These are phyloP conservation scores for Lanius collurio DNA, from an alignment of 2,113 vertebrate genomes.

Conservation along the genomic window DNA sequence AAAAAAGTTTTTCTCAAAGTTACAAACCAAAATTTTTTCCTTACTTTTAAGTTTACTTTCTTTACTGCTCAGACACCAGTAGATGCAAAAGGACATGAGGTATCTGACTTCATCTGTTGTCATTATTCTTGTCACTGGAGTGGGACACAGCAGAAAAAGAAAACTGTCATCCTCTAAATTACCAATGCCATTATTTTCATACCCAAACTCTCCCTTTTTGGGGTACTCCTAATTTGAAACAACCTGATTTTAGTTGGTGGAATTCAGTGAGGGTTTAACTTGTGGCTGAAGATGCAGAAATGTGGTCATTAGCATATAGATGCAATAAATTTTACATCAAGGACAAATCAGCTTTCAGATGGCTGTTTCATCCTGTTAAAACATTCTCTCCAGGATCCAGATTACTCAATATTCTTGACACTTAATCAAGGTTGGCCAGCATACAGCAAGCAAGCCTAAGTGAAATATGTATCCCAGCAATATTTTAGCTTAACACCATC, in stretches of 20 bases:
- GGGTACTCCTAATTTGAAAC: background rate
- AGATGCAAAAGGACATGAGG: background rate
- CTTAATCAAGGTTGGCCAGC: conserved; percentile 62
- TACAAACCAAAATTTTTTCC: background rate
- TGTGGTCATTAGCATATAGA: conserved; percentile 40
- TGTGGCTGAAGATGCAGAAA: conserved; percentile 11
- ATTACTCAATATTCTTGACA: conserved; percentile 66
- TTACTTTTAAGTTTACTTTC: background rate
- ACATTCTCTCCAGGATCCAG: conserved; percentile 44
- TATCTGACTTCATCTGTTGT: background rate
- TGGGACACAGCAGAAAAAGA: background rate
- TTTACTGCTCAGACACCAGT: background rate
- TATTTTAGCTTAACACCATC: conserved; percentile 43
- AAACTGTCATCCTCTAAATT: background rate
- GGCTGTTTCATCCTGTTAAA: conserved; percentile 31
- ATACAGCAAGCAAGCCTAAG: conserved; percentile 3
- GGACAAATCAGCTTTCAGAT: conserved; percentile 49
- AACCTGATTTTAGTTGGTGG: background rate
- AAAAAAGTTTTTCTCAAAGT: background rate
- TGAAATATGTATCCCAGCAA: conserved; percentile 47
- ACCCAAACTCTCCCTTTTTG: background rate
- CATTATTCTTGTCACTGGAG: background rate
- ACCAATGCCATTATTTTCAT: background rate
- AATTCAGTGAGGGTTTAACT: background rate
- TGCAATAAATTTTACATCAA: conserved; percentile 53